Base-by-base conservation (phyloP, 2,888 invertebrate genomes). In the Germaria angustata region DNA sequence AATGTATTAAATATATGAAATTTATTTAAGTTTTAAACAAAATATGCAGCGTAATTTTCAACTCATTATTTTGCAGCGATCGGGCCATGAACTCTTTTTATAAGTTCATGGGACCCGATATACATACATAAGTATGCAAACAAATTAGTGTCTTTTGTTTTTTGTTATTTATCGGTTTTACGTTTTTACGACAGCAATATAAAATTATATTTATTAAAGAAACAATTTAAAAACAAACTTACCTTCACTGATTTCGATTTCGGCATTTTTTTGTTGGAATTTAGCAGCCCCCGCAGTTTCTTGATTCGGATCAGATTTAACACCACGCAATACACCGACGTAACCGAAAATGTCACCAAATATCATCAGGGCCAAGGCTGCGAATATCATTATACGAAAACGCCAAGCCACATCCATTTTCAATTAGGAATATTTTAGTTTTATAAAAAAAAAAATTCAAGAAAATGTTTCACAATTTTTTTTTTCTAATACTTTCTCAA, bases 221-320 rank as follows among this genome's bases (percentile, higher is more conserved):
- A 53, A 8, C 28, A 41, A 73, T 2, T 7, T 8, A 59, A 46
- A 49, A 72, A 39, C 13, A n/a, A 46, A 86, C 89, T 89, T 85
- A 91, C 91, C 91, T 90, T 91, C 91, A 72, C 90, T 88, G 71
- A 91, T 88, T 81, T 91, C 90, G 81, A 91, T 88, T 86, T 91
- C 90, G 76, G 91, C 89, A 84, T 89, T 88, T 84, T 90, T 89
- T 72, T 89, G 86, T 84, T 90, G 89, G 79, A 91, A 90, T 86
- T 91, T 90, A 63, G 88, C 88, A 39, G 85, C 81, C 41, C 88
- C 88, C 69, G 85, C 80, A 28, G 85, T 85, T 49, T 86, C 88
- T 75, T 87, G 89, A 75, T 89, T 88, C 41, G 89, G 85, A 84
- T 89, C 89, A n/a, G 91, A 90, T 85, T 90, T 90, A 15, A 89